Evolutionary conservation across 2,888 invertebrate genomes (phyloP).

Genomic region (Mimachlamys varia): DNA sequence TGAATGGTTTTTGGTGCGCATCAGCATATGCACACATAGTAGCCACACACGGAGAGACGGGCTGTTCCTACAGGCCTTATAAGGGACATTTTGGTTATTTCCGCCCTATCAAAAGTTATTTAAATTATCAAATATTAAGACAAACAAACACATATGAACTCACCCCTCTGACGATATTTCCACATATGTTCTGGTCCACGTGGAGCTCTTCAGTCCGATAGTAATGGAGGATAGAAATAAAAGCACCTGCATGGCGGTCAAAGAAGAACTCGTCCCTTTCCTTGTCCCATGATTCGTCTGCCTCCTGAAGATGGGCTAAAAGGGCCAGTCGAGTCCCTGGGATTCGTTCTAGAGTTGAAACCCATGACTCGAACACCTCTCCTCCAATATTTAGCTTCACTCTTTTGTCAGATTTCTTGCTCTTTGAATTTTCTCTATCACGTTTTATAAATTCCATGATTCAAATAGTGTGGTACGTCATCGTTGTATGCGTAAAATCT

Average conservation of each 20-base stretch:
- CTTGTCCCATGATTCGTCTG: slow-evolving; percentile 76
- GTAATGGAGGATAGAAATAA: slow-evolving; percentile 76
- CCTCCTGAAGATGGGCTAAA: slow-evolving; percentile 71
- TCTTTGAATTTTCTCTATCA: slow-evolving; percentile 53
- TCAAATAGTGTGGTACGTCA: background rate
- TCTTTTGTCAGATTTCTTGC: slow-evolving; percentile 59
- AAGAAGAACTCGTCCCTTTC: slow-evolving; percentile 77
- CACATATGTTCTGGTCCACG: slow-evolving; percentile 78
- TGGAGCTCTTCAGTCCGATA: slow-evolving; percentile 79
- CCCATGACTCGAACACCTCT: slow-evolving; percentile 73
- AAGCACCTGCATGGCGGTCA: slow-evolving; percentile 78
- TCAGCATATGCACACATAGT: no score
- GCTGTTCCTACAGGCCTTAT: no score
- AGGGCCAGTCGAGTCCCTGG: slow-evolving; percentile 76
- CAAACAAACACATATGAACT: slow-evolving; percentile 47
- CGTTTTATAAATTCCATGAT: slow-evolving; percentile 65
- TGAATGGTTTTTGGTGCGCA: no score
- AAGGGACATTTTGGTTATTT: no score
- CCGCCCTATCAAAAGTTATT: no score
- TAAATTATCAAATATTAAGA: no score
- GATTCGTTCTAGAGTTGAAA: slow-evolving; percentile 70
- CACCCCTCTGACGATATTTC: slow-evolving; percentile 79
- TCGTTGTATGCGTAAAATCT: background rate
- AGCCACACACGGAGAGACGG: no score
- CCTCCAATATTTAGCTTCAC: slow-evolving; percentile 78